Conservation (phyloP, 2,888 invertebrate species). For the Dermolepida albohirtum region DNA sequence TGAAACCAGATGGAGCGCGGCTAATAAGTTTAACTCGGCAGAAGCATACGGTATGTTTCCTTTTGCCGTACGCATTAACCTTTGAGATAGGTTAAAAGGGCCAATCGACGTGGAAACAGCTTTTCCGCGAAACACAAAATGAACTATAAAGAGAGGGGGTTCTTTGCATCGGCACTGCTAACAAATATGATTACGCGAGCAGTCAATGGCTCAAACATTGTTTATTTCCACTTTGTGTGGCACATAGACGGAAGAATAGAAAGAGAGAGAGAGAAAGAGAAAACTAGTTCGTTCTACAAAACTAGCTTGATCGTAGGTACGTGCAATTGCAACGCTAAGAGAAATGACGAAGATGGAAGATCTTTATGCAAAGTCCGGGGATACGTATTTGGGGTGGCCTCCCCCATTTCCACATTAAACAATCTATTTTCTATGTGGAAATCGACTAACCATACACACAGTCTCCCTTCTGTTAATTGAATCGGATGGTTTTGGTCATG, state of each 20-base stretch:
- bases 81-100: slow-evolving; percentile 61
- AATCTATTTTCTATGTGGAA: slow-evolving; percentile 46
- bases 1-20: slow-evolving; percentile 59
- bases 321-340: slow-evolving; percentile 16
- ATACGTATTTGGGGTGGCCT: not conserved
- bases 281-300: not conserved
- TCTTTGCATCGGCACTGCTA: slow-evolving; percentile 54
- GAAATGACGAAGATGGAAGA: not conserved
- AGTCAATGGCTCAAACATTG: slow-evolving; percentile 61
- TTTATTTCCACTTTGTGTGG: slow-evolving; percentile 54
- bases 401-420: slow-evolving; percentile 31
- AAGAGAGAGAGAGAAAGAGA: not conserved
- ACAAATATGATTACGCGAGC: slow-evolving; percentile 61
- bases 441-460: slow-evolving; percentile 9
- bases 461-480: slow-evolving; percentile 46
- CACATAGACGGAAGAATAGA: slow-evolving; percentile 11
- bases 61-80: slow-evolving; percentile 63
- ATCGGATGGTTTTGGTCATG: slow-evolving; percentile 43
- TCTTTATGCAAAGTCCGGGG: slow-evolving; percentile 15
- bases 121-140: slow-evolving; percentile 59
- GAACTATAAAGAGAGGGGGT: slow-evolving; percentile 59
- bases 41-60: slow-evolving; percentile 63
- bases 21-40: slow-evolving; percentile 60
- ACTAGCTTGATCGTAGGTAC: not conserved
- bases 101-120: slow-evolving; percentile 62